A percentile compares a stretch with the other conserved stretches of the same genome.
Conservation (phyloP, 2,113 vertebrate genomes). For the Grammomys surdaster region DNA sequence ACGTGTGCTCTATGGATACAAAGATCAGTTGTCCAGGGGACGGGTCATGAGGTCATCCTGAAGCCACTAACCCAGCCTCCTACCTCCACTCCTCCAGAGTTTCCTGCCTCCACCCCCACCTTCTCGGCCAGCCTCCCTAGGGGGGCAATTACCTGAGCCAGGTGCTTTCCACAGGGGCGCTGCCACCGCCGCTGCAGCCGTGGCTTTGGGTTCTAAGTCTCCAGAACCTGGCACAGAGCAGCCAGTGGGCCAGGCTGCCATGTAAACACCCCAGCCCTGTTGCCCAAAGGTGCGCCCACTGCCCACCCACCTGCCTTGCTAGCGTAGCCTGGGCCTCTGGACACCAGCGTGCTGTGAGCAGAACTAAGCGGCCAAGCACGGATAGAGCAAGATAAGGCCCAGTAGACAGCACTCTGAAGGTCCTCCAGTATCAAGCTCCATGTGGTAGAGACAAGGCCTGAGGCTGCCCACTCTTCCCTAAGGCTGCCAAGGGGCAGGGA, state of each 20-base stretch:
- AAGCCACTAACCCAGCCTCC: constrained; percentile 35
- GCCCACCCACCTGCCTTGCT: not conserved
- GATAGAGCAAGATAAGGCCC: not conserved
- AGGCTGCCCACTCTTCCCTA: not conserved
- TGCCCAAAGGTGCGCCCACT: not conserved
- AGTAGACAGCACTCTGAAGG: not conserved
- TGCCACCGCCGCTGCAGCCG: not conserved
- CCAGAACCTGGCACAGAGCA: constrained; percentile 69
- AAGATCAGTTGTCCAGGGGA: not conserved
- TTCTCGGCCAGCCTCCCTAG: constrained; percentile 65
- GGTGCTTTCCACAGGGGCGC: constrained; percentile 74
- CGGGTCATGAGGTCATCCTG: not conserved
- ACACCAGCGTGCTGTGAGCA: not conserved
- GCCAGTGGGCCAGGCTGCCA: constrained; percentile 55
- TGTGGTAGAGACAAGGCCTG: not conserved
- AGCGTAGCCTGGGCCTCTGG: not conserved
- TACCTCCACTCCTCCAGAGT: not conserved
- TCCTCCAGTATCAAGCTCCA: not conserved
- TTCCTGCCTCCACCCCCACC: constrained; percentile 31
- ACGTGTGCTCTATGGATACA: not conserved
- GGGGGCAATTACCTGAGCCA: constrained; percentile 80
- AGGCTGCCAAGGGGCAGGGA: not conserved
- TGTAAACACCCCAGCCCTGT: constrained; percentile 73
- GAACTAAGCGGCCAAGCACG: not conserved
- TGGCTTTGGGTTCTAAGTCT: constrained; percentile 60